Conservation (phyloP, 1,140 invertebrate species). For the Schmidtea mediterranea region DNA sequence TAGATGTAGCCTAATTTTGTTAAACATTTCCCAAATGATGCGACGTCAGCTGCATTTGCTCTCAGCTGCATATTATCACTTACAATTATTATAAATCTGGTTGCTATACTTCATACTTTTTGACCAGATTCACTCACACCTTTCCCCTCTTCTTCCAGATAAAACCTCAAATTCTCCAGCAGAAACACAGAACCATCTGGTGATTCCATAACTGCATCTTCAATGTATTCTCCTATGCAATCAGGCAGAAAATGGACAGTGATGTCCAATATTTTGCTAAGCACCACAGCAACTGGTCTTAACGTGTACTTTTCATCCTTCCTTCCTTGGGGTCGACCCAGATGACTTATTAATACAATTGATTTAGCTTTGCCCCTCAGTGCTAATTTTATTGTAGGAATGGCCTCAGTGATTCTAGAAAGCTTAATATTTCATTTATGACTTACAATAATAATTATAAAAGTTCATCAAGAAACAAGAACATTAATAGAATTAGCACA, state of each 20-base stretch:
- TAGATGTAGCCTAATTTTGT: constrained; percentile 87
- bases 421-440: too few relatives aligned
- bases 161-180: constrained; percentile 80
- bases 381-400: constrained; percentile 75
- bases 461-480: too few relatives aligned
- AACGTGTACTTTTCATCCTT: constrained; percentile 60
- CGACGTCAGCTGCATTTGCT: constrained; percentile 47
- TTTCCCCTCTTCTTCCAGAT: constrained; percentile 92
- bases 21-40: constrained; percentile 56
- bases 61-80: constrained; percentile 24
- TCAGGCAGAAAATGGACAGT: constrained; percentile 33
- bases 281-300: constrained; percentile 61
- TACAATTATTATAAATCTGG: too few relatives aligned
- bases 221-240: constrained; percentile 70
- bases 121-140: constrained; percentile 60
- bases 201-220: constrained; percentile 52
- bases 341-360: constrained; percentile 78
- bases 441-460: too few relatives aligned
- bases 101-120: constrained; percentile 49
- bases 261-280: constrained; percentile 56
- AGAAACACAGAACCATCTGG: constrained; percentile 45
- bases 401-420: constrained; percentile 59
- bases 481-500: too few relatives aligned
- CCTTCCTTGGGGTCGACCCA: constrained; percentile 76
- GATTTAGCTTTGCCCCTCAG: constrained; percentile 63